Base-by-base conservation (phyloP, 2,888 invertebrate genomes). In the Cheiracanthium punctorium region DNA sequence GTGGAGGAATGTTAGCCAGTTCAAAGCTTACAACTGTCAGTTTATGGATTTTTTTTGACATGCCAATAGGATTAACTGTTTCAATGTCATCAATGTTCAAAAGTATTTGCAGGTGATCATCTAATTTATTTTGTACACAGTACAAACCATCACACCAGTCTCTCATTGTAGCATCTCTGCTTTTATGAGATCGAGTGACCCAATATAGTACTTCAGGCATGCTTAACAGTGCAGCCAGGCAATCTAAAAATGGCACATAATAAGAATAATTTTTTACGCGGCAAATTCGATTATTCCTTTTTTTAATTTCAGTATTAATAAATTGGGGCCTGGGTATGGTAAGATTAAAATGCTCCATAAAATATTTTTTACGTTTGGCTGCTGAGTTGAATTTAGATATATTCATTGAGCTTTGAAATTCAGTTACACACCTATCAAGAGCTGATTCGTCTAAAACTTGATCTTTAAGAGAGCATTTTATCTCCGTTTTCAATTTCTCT, bases 21-120 rank as follows among this genome's bases (percentile, higher is more conserved):
- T 67, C 65, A 33, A 33, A 76, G 24, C 64, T 58, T 12, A 76
- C 64, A 29, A 76, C 28, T 64, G 76, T 67, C 32, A 76, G n/a
- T 33, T 76, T 76, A 37, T 76, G 67, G 1, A 41, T n/a, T 65
- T 65, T 65, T 67, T 64, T 67, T 5, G 24, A 24, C 65, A 67
- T 67, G 12, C 76, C 76, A 33, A 76, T 76, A 12, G 76, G 76
- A 20, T 76, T 76, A 20, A 41, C 76, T 29, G 67, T 76, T 67
- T 76, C 67, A 12, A 76, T n/a, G 24, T 65, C 65, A 37, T 67
- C 76, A 33, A 76, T 20, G 24, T 67, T n/a, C 20, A 75, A 58
- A n/a, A 58, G 10, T 28, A 75, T 41, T 20, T 33, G 20, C 28
- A 76, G 33, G 20, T 8, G 8, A 37, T 76, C 37, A 30, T 58